These are phyloP conservation scores for Sorex maritimensis DNA, from an alignment of 2,797 vertebrate genomes.

Conservation along the genomic window DNA sequence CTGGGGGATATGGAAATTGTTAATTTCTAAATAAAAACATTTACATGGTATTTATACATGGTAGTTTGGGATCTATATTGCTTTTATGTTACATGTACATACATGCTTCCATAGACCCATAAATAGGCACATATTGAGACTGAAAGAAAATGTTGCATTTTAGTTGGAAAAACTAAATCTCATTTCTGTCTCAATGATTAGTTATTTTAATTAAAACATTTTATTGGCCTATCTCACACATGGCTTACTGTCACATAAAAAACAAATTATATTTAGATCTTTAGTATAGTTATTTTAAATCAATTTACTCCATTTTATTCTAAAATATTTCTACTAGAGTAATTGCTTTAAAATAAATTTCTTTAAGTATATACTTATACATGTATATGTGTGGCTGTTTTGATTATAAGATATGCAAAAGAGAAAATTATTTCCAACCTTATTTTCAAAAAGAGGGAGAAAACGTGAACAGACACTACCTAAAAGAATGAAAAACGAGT, in stretches of 20 bases:
- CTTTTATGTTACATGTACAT: neutral
- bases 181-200: neutral
- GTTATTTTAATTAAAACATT: neutral
- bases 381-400: too few species aligned
- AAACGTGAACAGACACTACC: too few species aligned
- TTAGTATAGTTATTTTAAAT: neutral
- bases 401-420: too few species aligned
- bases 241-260: neutral
- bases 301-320: neutral
- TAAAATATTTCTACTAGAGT: neutral
- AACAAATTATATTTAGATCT: neutral
- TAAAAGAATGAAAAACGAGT: too few species aligned
- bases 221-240: neutral
- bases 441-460: too few species aligned
- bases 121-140: neutral
- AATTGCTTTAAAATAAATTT: neutral
- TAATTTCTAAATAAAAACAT: neutral
- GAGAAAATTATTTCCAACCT: too few species aligned
- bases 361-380: too few species aligned
- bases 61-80: neutral
- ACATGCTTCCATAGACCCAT: neutral
- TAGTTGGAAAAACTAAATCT: neutral
- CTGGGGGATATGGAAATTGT: too few species aligned
- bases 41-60: neutral
- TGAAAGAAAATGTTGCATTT: neutral